Conservation (phyloP, 2,113 vertebrate species). For the Nyctereutes procyonoides region DNA sequence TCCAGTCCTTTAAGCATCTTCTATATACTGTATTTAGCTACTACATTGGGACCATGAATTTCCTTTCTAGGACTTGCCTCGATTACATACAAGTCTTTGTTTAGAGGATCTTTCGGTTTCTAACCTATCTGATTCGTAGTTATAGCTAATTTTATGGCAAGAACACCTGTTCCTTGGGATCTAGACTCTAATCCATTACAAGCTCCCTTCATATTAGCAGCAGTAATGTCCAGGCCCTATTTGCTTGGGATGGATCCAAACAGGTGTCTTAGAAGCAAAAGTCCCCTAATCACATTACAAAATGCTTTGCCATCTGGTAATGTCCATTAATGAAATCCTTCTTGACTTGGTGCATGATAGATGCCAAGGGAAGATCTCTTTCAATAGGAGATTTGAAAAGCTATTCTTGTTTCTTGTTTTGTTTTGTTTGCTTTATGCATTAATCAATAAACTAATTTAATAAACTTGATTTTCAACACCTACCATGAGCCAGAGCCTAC, state of each 20-base stretch:
- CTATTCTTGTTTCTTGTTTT: neutral
- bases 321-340: conserved; percentile 76
- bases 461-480: neutral
- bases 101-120: neutral
- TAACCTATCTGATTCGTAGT: conserved; percentile 54
- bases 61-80: neutral
- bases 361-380: conserved; percentile 49
- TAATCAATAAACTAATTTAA: conserved; percentile 6
- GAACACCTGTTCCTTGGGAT: conserved; percentile 74
- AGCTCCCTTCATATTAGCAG: conserved; percentile 67
- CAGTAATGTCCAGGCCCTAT: conserved; percentile 63
- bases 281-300: conserved; percentile 80
- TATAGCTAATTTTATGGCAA: conserved; percentile 66
- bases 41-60: neutral
- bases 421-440: neutral
- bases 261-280: conserved; percentile 81
- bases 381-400: conserved; percentile 36
- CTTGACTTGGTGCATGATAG: conserved; percentile 41
- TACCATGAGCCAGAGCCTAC: neutral
- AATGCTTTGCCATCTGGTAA: conserved; percentile 70
- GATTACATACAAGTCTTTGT: conserved; percentile 15
- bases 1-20: neutral
- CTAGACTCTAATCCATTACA: conserved; percentile 67
- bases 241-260: conserved; percentile 79
- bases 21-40: neutral